A percentile compares a stretch with the other conserved stretches of the same genome.
Conservation (phyloP, 2,113 vertebrate species). For the Serilophus lunatus region DNA sequence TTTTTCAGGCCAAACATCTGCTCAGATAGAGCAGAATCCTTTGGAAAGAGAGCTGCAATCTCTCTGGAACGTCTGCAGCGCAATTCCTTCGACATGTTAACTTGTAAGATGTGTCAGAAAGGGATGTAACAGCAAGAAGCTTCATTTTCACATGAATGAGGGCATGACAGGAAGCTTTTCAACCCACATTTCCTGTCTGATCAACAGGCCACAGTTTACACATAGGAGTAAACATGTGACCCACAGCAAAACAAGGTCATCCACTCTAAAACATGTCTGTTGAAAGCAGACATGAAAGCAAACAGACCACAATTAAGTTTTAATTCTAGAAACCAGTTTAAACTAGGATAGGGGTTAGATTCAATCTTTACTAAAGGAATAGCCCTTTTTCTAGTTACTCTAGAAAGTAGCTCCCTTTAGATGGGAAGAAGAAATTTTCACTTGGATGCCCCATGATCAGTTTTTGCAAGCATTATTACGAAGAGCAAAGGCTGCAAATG, state of each 20-base stretch:
- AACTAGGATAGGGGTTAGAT: background rate
- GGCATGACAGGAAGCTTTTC: constrained; percentile 20
- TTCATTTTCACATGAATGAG: constrained; percentile 43
- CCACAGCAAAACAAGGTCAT: background rate
- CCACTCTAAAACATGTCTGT: background rate
- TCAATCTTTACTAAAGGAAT: background rate
- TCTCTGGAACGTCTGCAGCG: fast-evolving
- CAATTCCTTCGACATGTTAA: background rate
- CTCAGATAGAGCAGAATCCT: background rate
- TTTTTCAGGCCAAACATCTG: background rate
- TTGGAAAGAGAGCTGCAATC: background rate
- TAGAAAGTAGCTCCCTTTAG: background rate
- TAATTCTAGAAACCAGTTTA: background rate
- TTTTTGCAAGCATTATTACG: background rate
- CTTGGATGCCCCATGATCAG: background rate
- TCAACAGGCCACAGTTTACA: constrained; percentile 23
- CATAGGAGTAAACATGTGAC: background rate
- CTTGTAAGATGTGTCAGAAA: background rate
- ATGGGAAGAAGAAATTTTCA: background rate
- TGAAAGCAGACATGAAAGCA: background rate
- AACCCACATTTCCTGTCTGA: constrained; percentile 25
- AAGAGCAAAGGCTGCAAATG: background rate
- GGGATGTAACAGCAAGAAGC: background rate
- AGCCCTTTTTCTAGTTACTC: background rate
- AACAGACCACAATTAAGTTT: background rate